A percentile compares a stretch with the other conserved stretches of the same genome.
phyloP scores from a whole-genome alignment of 2,888 invertebrate genomes.

The Ornithoptera priamus region DNA sequence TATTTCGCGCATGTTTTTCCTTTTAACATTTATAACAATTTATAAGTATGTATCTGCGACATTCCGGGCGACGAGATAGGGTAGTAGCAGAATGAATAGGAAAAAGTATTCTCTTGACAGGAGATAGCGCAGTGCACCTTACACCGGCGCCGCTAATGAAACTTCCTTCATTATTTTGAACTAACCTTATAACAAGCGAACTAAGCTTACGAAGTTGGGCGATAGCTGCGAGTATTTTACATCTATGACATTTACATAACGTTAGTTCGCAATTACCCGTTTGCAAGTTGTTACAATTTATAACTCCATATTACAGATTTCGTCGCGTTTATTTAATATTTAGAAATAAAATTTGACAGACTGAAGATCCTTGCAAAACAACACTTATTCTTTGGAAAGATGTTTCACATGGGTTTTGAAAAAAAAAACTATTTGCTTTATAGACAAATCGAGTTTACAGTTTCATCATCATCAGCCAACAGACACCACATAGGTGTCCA shows the following conservation, averaged over 20 bases:
- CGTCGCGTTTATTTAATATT: too few relatives aligned
- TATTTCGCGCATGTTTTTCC: conserved; percentile 1
- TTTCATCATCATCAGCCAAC: too few relatives aligned
- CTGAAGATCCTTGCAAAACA: too few relatives aligned
- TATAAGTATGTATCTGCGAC: neutral
- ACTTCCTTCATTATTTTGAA: conserved; percentile 39
- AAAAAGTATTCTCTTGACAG: conserved; percentile 27
- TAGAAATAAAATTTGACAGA: too few relatives aligned
- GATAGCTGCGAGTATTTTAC: conserved; percentile 14
- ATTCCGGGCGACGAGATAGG: neutral
- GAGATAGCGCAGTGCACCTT: conserved; percentile 15
- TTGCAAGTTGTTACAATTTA: neutral
- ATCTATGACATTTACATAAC: conserved; percentile 13
- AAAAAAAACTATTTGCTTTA: too few relatives aligned
- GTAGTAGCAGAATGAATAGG: neutral
- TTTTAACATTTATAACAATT: neutral
- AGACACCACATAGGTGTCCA: too few relatives aligned
- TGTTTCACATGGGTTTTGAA: too few relatives aligned
- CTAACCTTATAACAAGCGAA: conserved; percentile 31
- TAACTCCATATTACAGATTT: neutral
- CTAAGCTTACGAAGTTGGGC: conserved; percentile 19
- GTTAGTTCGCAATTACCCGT: neutral
- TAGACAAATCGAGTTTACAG: too few relatives aligned
- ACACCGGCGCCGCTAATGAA: conserved; percentile 29
- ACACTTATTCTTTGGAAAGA: too few relatives aligned